phyloP scores from a whole-genome alignment of 2,113 vertebrate genomes.

The Hassar affinis region DNA sequence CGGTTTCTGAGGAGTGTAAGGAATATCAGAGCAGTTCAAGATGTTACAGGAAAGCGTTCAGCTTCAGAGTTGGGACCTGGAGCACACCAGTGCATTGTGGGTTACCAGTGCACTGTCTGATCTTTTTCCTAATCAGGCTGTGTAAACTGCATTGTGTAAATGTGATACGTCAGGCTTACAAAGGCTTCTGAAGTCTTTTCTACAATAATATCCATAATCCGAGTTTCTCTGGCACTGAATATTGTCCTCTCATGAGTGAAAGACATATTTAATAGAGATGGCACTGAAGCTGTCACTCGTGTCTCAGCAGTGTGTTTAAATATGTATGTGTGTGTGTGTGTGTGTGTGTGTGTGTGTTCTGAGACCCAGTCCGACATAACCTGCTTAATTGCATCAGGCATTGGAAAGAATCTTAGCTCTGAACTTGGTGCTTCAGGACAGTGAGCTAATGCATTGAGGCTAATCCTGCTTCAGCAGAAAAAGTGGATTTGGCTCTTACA shows the following conservation, averaged over 20 bases:
- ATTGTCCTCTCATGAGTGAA: neutral
- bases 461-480: slow-evolving; percentile 65
- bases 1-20: too few relatives aligned
- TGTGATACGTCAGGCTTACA: neutral
- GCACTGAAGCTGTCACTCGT: neutral
- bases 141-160: neutral
- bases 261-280: neutral
- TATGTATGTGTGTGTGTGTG: slow-evolving; percentile 23
- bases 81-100: neutral
- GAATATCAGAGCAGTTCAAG: neutral
- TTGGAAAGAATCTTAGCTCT: slow-evolving; percentile 17
- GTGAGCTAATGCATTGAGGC: slow-evolving; percentile 54
- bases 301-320: neutral
- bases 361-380: neutral
- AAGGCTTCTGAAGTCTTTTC: neutral
- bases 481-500: slow-evolving; percentile 56
- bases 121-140: neutral
- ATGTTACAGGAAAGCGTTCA: neutral
- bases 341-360: slow-evolving; percentile 20
- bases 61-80: neutral
- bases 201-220: neutral
- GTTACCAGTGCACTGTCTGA: neutral
- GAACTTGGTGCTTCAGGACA: slow-evolving; percentile 56
- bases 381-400: slow-evolving; percentile 12
- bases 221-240: neutral